phyloP scores from a whole-genome alignment of 2,888 invertebrate genomes.

The Hetaerina titia region DNA sequence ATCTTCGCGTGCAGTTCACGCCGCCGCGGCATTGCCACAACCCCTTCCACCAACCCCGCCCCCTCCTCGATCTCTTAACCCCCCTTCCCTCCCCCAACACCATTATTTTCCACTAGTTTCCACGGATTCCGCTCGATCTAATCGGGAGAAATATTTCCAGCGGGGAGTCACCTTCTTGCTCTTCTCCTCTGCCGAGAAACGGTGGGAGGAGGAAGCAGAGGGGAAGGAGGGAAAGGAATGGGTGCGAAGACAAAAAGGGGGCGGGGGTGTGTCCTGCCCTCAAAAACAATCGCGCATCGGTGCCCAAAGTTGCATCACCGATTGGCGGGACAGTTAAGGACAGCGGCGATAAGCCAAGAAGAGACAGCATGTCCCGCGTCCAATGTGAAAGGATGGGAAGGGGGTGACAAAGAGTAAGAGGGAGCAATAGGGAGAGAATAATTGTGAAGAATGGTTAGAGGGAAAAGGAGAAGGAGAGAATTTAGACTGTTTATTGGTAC shows the following conservation, averaged over 20 bases:
- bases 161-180: not conserved
- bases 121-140: conserved; percentile 24
- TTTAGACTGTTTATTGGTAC: too few species aligned
- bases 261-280: conserved; percentile 3
- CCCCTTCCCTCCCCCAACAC: not conserved
- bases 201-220: not conserved
- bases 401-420: not conserved
- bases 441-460: not conserved
- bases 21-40: conserved; percentile 5
- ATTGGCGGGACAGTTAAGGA: conserved; percentile 27
- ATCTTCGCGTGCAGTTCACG: conserved; percentile 55
- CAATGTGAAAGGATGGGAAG: not conserved
- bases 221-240: not conserved
- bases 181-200: not conserved
- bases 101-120: conserved; percentile 4
- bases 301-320: not conserved
- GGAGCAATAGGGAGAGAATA: not conserved
- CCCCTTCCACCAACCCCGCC: not conserved
- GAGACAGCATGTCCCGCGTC: conserved; percentile 17
- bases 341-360: conserved; percentile 35
- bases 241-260: not conserved
- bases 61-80: not conserved
- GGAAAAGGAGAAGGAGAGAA: not conserved
- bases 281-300: conserved; percentile 34
- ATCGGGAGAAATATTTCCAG: not conserved